These are phyloP conservation scores for Lophius piscatorius DNA, from an alignment of 2,113 vertebrate species.

Conservation along the genomic window DNA sequence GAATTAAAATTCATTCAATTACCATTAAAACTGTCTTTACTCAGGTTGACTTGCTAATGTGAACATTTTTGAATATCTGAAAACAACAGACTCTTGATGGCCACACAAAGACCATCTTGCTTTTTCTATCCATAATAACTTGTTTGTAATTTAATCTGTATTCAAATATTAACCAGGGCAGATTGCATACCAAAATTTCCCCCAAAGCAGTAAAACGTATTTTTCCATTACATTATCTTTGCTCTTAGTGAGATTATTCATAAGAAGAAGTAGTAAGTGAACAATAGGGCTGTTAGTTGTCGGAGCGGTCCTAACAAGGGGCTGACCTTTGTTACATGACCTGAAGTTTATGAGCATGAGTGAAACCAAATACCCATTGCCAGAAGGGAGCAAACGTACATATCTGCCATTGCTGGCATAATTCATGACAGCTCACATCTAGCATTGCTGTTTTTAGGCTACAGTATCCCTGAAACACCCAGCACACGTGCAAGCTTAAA, in stretches of 20 bases:
- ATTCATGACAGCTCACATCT: conserved; percentile 69
- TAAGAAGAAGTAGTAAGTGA: conserved; percentile 5
- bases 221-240: neutral
- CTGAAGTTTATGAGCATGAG: conserved; percentile 58
- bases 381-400: conserved; percentile 63
- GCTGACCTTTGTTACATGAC: conserved; percentile 63
- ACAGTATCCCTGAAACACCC: conserved; percentile 60
- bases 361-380: conserved; percentile 62
- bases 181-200: no score
- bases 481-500: conserved; percentile 59
- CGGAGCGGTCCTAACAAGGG: conserved; percentile 63
- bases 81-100: no score
- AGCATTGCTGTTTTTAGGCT: conserved; percentile 73
- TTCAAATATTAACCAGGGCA: no score
- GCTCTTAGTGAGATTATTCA: neutral
- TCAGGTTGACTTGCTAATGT: no score
- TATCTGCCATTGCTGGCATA: conserved; percentile 74
- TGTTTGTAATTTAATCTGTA: no score
- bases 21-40: no score
- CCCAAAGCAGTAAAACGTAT: neutral
- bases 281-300: conserved; percentile 53
- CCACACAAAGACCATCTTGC: no score
- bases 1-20: no score
- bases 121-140: no score
- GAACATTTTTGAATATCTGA: no score